Evolutionary conservation across 2,888 invertebrate species (phyloP).

Genomic region (Hypselothyrea guttata): DNA sequence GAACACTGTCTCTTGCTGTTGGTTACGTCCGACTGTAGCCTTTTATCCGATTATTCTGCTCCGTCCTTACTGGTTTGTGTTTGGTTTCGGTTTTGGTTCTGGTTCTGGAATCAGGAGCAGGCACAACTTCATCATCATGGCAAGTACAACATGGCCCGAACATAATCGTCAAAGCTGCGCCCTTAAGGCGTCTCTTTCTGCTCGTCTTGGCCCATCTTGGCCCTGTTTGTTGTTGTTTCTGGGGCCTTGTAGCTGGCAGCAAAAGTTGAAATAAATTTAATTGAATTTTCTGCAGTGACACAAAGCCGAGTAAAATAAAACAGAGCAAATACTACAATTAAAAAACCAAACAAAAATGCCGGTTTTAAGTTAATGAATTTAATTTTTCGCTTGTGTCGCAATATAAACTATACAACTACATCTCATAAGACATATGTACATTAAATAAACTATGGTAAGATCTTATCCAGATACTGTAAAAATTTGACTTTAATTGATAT

Average conservation of each 20-base stretch:
- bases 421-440: too few relatives aligned
- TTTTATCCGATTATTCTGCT: too few relatives aligned
- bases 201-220: conserved; percentile 9
- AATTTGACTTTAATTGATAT: too few relatives aligned
- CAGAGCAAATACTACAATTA: conserved; percentile 8
- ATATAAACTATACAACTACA: too few relatives aligned
- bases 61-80: too few relatives aligned
- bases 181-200: conserved; percentile 39
- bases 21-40: too few relatives aligned
- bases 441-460: too few relatives aligned
- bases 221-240: conserved; percentile 17
- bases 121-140: conserved; percentile 52
- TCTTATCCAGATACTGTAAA: too few relatives aligned
- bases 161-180: conserved; percentile 58
- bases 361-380: conserved; percentile 72
- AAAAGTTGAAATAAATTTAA: conserved; percentile 76
- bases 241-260: conserved; percentile 47
- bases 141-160: conserved; percentile 33
- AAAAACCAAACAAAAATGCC: conserved; percentile 40
- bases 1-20: too few relatives aligned
- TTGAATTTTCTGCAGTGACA: conserved; percentile 76
- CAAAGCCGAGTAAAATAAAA: conserved; percentile 31
- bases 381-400: conserved; percentile 53
- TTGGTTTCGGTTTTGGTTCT: background rate
- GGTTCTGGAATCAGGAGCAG: conserved; percentile 5